Evolutionary conservation across 1,140 invertebrate genomes (phyloP), one percentile per base, ranked within the genome.

Genomic region (Diabrotica virgifera): DNA sequence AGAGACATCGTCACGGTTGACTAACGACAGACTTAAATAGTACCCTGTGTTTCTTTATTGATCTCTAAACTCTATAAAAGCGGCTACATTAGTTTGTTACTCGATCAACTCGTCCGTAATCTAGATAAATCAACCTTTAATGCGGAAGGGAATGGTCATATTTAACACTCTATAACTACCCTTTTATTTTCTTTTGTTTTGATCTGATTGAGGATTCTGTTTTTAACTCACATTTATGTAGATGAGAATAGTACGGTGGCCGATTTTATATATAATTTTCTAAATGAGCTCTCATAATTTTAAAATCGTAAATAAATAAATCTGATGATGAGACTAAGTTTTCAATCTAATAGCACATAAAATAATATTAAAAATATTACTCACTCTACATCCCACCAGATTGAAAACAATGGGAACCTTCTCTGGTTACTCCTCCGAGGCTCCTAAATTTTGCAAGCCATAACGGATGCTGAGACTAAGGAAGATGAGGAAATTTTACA

Each of bases 41-140:
- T 52, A 52, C 59, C 50, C 59, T 46, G 36, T 60, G 12, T 52
- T 46, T 52, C 14, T 36, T 40, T 52, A 51, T 50, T 36, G 59
- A 60, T 60, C 50, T 36, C 46, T 60, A 60, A 60, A 46, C 59
- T 46, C 59, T 36, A 60, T 60, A 60, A 60, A 60, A 46, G 52
- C n/a, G 14, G 59, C n/a, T 46, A 36, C 40, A 52, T 52, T 52
- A 60, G 40, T 60, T 60, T 52, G 40, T 60, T 60, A 36, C 59
- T 52, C 59, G 59, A 60, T 60, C 59, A 60, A 60, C 40, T 60
- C 46, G 50, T 60, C 50, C 35, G 59, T 60, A 46, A 60, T 36
- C 9, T 14, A 51, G 59, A 60, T 60, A 60, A 60, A 60, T 60
- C 59, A 60, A 46, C 11, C 40, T 51, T 52, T 60, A 60, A 57